phyloP scores from a whole-genome alignment of 1,140 invertebrate genomes.

The Euschistus heros region DNA sequence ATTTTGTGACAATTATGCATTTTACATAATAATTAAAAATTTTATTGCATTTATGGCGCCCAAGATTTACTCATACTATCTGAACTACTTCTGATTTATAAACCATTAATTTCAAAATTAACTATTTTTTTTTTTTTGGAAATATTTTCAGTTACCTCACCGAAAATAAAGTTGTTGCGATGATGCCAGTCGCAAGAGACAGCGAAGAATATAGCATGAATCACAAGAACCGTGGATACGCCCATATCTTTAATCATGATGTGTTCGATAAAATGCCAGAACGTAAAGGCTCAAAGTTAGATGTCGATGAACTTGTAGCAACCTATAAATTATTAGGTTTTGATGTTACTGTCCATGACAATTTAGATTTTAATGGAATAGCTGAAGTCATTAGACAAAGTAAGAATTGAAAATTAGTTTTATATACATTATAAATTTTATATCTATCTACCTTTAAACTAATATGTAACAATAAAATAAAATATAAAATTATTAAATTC shows the following conservation, averaged over 20 bases:
- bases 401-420: conserved; percentile 9
- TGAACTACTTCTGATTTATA: no score
- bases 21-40: neutral
- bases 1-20: no score
- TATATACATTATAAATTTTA: neutral
- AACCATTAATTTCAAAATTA: no score
- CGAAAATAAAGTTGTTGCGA: neutral
- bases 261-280: conserved; percentile 46
- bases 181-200: conserved; percentile 54
- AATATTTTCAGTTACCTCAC: neutral
- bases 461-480: no score
- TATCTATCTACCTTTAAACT: no score
- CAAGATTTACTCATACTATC: no score
- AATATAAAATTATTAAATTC: no score
- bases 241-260: conserved; percentile 86
- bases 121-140: no score
- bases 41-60: no score
- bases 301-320: conserved; percentile 38
- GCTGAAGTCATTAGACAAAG: neutral
- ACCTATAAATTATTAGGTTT: conserved; percentile 60
- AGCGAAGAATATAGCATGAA: conserved; percentile 77
- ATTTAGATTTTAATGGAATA: conserved; percentile 47
- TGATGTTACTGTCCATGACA: conserved; percentile 45
- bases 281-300: conserved; percentile 37
- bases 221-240: conserved; percentile 64